These are phyloP conservation scores for Baccha elongata DNA, from an alignment of 2,888 invertebrate genomes.

Conservation along the genomic window DNA sequence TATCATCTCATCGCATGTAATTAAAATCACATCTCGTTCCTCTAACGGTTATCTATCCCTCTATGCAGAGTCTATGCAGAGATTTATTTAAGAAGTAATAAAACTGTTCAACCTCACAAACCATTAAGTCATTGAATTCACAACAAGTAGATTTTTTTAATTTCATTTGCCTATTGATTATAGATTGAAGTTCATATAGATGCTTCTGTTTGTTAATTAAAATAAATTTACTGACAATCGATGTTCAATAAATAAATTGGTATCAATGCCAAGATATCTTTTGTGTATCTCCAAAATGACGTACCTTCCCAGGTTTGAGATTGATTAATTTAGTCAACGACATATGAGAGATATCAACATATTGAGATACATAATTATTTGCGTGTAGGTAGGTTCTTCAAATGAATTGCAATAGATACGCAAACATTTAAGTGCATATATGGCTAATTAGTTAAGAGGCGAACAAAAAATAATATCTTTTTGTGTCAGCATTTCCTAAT, in stretches of 20 bases:
- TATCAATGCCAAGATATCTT: constrained; percentile 41
- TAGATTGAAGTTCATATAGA: background rate
- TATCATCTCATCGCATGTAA: constrained; percentile 14
- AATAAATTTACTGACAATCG: constrained; percentile 44
- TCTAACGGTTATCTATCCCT: constrained; percentile 4
- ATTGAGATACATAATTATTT: background rate
- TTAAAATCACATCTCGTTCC: constrained; percentile 16
- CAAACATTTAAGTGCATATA: background rate
- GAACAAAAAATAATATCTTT: too few relatives aligned
- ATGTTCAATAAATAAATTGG: constrained; percentile 37
- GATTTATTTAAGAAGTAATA: background rate
- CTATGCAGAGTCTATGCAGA: background rate
- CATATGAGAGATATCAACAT: background rate
- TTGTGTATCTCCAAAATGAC: background rate
- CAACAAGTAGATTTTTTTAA: background rate
- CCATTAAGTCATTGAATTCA: too few relatives aligned
- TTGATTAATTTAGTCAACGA: background rate
- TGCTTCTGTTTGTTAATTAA: background rate
- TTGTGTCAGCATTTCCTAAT: too few relatives aligned
- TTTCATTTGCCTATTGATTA: constrained; percentile 19
- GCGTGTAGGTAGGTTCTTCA: background rate
- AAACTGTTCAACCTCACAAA: background rate
- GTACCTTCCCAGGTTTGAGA: background rate
- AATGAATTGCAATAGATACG: background rate
- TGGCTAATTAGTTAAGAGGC: too few relatives aligned